Base-by-base conservation (phyloP, 2,797 vertebrate species). In the Cyclura pinguis region DNA sequence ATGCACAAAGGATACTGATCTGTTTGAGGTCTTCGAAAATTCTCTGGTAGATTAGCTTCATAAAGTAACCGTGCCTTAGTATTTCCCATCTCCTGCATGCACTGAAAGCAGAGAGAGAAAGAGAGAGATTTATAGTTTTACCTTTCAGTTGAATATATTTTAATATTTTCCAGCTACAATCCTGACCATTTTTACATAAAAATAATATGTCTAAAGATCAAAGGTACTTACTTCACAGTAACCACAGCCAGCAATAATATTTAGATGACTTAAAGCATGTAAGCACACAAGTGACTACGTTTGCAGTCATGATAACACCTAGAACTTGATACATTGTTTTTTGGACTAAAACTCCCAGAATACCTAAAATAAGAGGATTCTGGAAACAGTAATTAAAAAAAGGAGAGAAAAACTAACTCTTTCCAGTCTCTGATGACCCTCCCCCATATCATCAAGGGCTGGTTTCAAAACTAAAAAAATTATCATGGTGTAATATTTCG, bases 31-130 rank as follows among this genome's bases (percentile, higher is more conserved):
- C 99, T 98, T 97, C 98, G 98, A 96, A 99, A 99, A 96, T 96
- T 98, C 94, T 99, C 99, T 91, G 99, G 99, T 91, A 99, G 98
- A 96, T 99, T 98, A 93, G 98, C 99, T 97, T 99, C 99, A 91
- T 99, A 99, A 86, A 98, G 98, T 95, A 97, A 96, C 93, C 97
- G 97, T 96, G 98, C 99, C 97, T 98, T 98, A 94, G 95, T 97
- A 98, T 99, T 99, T 93, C 99, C 99, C 98, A 99, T 99, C 97
- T 99, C 99, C 96, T 99, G 98, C 98, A 99, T 98, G 86, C 99
- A 99, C 99, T 99, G 93, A 10, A 92, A 92, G 77, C 88, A 91
- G 91, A 24, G 76, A 47, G n/a, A 35, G 18, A 50, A 4, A 76
- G 24, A 78, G 4, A 50, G 77, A 50, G 9, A 78, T 50, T 32